Evolutionary conservation across 2,888 invertebrate species (phyloP), one percentile per base, ranked within the genome.

Genomic region (Strigamia crassipes): DNA sequence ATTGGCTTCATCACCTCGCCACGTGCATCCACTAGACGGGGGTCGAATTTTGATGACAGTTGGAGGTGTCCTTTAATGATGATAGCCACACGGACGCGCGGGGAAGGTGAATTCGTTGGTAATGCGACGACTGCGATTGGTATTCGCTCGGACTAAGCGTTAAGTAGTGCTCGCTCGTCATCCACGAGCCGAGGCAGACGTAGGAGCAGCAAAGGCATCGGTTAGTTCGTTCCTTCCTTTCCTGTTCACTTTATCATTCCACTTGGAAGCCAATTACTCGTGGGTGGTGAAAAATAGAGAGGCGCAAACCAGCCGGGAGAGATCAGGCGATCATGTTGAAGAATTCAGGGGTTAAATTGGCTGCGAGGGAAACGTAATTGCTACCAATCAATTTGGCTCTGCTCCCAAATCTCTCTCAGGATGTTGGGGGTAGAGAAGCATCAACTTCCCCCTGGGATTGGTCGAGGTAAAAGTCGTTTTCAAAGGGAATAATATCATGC

Each of bases 331-430:
- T 81, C 81, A 81, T 81, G 81, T 81, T 81, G 81, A 81, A 78
- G 81, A 81, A 81, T 81, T 81, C 78, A 81, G 81, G 81, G 81
- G 81, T 81, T 81, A 81, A 81, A 81, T 81, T 81, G 81, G 81
- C 81, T 81, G 81, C 81, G 77, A 81, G 77, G 81, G 51, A 42
- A 73, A 42, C 81, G 81, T 81, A 81, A 81, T 81, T 81, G 81
- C 81, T 78, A 81, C 81, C 81, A 81, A 81, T 81, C 81, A 81
- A 81, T 81, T 81, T 81, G 78, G 81, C 77, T 78, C 78, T 81
- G 81, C 77, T 81, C 81, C 81, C 81, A 81, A 81, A 81, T 81
- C 81, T 81, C 81, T 56, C 66, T 31, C 61, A 61, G 61, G 81
- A 81, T 81, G 81, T 81, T 66, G 81, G 81, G 23, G 81, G 73